These are phyloP conservation scores for Oriolus oriolus DNA, from an alignment of 2,113 vertebrate species.

Conservation along the genomic window DNA sequence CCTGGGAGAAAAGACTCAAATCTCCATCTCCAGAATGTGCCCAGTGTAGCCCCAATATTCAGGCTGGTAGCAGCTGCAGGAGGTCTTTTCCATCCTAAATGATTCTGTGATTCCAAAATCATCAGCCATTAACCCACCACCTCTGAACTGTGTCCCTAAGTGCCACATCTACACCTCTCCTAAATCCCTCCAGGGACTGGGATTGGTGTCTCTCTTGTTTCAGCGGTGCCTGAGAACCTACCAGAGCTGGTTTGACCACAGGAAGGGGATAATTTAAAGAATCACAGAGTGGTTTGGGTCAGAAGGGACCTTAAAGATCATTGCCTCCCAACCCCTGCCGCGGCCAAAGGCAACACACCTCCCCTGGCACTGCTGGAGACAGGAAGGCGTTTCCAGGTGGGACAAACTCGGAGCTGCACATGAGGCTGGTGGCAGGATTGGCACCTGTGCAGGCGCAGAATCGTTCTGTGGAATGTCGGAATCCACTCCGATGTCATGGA, in stretches of 20 bases:
- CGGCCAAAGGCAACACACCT: not conserved
- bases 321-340: not conserved
- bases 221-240: not conserved
- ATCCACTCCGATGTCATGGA: not conserved
- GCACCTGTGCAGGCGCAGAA: no score
- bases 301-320: not conserved
- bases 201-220: not conserved
- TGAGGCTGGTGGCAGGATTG: not conserved
- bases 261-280: not conserved
- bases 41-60: not conserved
- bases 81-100: not conserved
- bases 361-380: not conserved
- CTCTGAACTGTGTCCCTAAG: not conserved
- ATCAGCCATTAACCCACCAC: not conserved
- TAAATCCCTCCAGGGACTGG: not conserved
- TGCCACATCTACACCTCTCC: not conserved
- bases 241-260: rapidly evolving
- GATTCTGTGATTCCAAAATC: not conserved
- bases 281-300: not conserved
- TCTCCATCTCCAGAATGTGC: not conserved
- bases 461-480: not conserved
- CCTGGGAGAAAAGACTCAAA: not conserved
- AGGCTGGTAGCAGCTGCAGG: not conserved
- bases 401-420: not conserved
- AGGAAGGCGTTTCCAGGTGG: not conserved